These are phyloP conservation scores for Rhyacophila evoluta DNA, from an alignment of 2,888 invertebrate species.

Conservation along the genomic window DNA sequence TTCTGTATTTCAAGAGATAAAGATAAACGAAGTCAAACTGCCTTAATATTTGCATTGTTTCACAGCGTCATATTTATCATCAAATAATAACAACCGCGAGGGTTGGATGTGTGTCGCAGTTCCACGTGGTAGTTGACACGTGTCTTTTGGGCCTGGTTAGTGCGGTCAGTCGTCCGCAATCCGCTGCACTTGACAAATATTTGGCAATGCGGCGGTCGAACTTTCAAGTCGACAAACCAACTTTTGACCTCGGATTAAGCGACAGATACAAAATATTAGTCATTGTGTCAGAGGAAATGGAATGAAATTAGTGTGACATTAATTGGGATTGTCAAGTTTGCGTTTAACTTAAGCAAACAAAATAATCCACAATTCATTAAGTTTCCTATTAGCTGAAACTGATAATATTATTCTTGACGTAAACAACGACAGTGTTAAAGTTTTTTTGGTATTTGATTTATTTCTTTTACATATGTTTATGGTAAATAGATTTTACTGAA, in stretches of 20 bases:
- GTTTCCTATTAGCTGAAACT: no score
- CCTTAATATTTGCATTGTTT: background rate
- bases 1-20: no score
- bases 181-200: constrained; percentile 18
- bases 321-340: no score
- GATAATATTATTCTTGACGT: no score
- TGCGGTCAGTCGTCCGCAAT: background rate
- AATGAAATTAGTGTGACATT: no score
- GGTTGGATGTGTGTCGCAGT: constrained; percentile 16
- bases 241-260: background rate
- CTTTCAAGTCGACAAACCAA: background rate
- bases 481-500: no score
- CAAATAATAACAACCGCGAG: constrained; percentile 16
- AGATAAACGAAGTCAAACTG: no score
- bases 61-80: background rate
- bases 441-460: no score
- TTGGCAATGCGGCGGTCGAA: background rate
- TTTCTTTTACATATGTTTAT: no score
- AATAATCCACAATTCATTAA: no score
- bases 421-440: no score
- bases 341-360: no score
- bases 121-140: background rate
- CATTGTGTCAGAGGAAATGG: background rate
- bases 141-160: constrained; percentile 8
- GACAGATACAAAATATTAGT: background rate